Percentiles rank a stretch among this genome's conserved stretches.
Evolutionary conservation across 2,888 invertebrate genomes (phyloP).

Genomic region (Ophion slaviceki): DNA sequence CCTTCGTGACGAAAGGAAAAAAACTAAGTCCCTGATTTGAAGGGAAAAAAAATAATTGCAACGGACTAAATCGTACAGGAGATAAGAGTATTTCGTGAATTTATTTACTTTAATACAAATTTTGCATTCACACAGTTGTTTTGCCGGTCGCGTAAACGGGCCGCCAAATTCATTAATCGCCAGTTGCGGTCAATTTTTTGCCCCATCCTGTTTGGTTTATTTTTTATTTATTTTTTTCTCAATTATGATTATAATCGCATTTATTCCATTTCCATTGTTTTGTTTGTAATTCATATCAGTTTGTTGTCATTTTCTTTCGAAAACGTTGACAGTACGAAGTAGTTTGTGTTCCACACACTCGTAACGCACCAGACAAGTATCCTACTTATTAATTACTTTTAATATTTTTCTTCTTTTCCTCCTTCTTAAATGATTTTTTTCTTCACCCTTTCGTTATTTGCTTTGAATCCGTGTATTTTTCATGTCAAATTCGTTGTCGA

Average conservation of each 20-base stretch:
- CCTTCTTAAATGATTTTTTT: constrained; percentile 15
- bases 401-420: constrained; percentile 17
- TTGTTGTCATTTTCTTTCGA: constrained; percentile 26
- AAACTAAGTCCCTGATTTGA: neutral
- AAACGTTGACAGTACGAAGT: constrained; percentile 60
- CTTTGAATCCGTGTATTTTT: constrained; percentile 21
- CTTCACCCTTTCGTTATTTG: constrained; percentile 27
- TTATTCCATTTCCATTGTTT: constrained; percentile 14
- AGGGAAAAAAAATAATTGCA: neutral
- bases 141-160: constrained; percentile 74
- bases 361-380: constrained; percentile 67
- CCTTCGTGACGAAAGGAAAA: neutral
- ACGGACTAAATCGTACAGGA: neutral
- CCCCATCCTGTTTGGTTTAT: constrained; percentile 20
- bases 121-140: constrained; percentile 81
- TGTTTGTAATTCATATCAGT: constrained; percentile 32
- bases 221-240: neutral
- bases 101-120: constrained; percentile 83
- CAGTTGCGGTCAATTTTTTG: constrained; percentile 70
- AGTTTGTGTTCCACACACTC: constrained; percentile 64
- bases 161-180: constrained; percentile 70
- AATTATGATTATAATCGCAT: constrained; percentile 32
- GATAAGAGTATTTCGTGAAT: constrained; percentile 78
- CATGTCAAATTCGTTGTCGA: constrained; percentile 25
- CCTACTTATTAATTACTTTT: constrained; percentile 58